Evolutionary conservation across 1,140 invertebrate genomes (phyloP).

Genomic region (Drosophila leontia): DNA sequence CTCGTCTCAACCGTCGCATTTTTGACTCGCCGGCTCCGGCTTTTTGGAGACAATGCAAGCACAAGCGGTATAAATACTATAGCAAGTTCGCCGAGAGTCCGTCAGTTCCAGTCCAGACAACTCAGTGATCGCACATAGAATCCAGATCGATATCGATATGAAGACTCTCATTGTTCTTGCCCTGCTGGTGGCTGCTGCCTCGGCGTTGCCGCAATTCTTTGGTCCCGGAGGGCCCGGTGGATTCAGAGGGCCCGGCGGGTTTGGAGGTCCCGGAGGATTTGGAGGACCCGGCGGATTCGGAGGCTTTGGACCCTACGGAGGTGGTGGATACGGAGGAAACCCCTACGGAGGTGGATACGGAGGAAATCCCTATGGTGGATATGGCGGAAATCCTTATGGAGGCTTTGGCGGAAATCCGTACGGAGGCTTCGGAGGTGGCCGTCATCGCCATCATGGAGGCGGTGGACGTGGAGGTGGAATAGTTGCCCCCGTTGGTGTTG

Average conservation of each 20-base stretch:
- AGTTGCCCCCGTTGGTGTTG: slow-evolving; percentile 8
- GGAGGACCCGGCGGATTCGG: not conserved
- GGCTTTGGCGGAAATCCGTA: slow-evolving; percentile 30
- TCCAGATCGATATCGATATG: slow-evolving; percentile 42
- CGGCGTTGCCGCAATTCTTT: slow-evolving; percentile 53
- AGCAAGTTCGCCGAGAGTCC: slow-evolving; percentile 9
- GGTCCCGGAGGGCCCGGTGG: slow-evolving; percentile 42
- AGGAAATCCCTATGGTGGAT: slow-evolving; percentile 3
- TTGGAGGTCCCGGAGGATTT: slow-evolving; percentile 9
- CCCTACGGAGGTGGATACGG: slow-evolving; percentile 5
- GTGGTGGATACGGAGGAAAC: slow-evolving; percentile 11
- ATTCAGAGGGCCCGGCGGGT: slow-evolving; percentile 7
- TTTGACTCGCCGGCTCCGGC: slow-evolving; percentile 16
- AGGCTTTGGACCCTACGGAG: not conserved
- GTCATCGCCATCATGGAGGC: slow-evolving; percentile 4
- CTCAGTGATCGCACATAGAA: slow-evolving; percentile 23
- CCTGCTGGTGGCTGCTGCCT: slow-evolving; percentile 44
- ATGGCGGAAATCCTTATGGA: not conserved
- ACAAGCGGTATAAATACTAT: slow-evolving; percentile 64
- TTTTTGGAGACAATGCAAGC: slow-evolving; percentile 23
- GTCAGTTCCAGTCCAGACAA: slow-evolving; percentile 59
- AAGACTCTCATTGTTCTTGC: slow-evolving; percentile 65
- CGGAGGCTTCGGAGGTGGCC: slow-evolving; percentile 31
- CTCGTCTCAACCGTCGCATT: slow-evolving; percentile 1
- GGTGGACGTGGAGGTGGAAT: slow-evolving; percentile 14